Conservation (phyloP, 2,888 invertebrate species). For the Hemaris fuciformis region DNA sequence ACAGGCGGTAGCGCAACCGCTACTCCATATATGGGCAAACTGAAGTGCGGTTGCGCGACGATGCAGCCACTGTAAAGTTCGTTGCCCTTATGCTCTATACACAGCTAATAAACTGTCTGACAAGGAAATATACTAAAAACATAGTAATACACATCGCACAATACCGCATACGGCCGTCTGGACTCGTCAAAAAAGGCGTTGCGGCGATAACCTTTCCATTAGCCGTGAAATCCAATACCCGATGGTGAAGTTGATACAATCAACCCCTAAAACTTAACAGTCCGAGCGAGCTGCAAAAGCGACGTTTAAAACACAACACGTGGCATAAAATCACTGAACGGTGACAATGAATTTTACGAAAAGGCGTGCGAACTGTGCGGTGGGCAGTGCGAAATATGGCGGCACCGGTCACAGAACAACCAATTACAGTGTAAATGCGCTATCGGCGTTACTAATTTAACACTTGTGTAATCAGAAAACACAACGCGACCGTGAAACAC, state of each 20-base stretch:
- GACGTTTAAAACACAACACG: constrained; percentile 66
- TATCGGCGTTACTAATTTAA: constrained; percentile 39
- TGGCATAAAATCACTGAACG: constrained; percentile 79
- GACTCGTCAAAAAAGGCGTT: constrained; percentile 75
- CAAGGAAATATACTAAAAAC: not conserved
- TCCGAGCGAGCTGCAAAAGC: constrained; percentile 30
- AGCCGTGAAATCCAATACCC: constrained; percentile 79
- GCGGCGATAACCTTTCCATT: constrained; percentile 67
- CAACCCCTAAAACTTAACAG: constrained; percentile 33
- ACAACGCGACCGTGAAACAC: constrained; percentile 59
- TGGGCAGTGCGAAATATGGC: constrained; percentile 79
- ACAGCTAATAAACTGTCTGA: constrained; percentile 46
- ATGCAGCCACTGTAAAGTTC: constrained; percentile 68
- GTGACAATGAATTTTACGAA: constrained; percentile 72
- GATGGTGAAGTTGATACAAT: constrained; percentile 34
- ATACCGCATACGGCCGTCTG: constrained; percentile 29
- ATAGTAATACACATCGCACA: constrained; percentile 25
- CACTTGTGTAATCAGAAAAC: constrained; percentile 45
- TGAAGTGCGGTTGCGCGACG: constrained; percentile 74
- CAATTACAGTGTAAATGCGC: constrained; percentile 55
- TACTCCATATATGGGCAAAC: constrained; percentile 78
- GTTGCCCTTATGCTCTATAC: constrained; percentile 62
- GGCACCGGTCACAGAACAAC: constrained; percentile 72
- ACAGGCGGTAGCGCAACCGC: constrained; percentile 53
- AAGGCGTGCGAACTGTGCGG: constrained; percentile 75